phyloP scores from a whole-genome alignment of 1,140 invertebrate genomes.

The Drosophila bipectinata region DNA sequence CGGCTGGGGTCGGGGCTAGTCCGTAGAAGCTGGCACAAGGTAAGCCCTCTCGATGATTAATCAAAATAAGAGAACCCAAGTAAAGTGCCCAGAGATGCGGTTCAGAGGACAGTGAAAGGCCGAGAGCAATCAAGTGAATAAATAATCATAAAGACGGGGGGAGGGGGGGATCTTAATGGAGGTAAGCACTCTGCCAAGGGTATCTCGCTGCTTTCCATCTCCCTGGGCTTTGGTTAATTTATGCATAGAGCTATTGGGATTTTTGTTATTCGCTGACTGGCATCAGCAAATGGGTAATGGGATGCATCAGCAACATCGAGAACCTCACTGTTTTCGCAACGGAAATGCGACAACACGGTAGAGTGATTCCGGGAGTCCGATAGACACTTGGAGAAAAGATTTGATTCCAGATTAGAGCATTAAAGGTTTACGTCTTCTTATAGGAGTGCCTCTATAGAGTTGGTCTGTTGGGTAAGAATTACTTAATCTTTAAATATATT shows the following conservation, averaged over 20 bases:
- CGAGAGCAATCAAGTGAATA: conserved; percentile 45
- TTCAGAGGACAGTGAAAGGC: conserved; percentile 27
- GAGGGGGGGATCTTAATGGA: conserved; percentile 30
- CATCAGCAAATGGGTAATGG: conserved; percentile 34
- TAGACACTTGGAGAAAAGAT: conserved; percentile 5
- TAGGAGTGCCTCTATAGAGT: too few species aligned
- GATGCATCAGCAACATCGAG: conserved; percentile 3
- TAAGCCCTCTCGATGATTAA: conserved; percentile 64
- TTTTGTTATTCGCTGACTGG: conserved; percentile 43
- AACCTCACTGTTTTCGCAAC: conserved; percentile 56
- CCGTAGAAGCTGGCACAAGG: conserved; percentile 30
- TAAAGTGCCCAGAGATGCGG: conserved; percentile 11
- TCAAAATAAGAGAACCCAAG: conserved; percentile 55
- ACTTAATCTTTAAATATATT: too few species aligned
- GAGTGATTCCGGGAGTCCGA: conserved; percentile 38
- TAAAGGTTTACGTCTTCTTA: too few species aligned
- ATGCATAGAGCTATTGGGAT: conserved; percentile 51
- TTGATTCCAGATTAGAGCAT: too few species aligned
- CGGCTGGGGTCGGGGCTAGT: neutral
- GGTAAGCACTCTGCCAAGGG: conserved; percentile 18
- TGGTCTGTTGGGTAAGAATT: too few species aligned
- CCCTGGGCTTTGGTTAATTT: conserved; percentile 57
- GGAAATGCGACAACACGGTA: conserved; percentile 64
- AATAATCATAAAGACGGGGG: conserved; percentile 47
- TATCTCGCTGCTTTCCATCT: conserved; percentile 2